Base-by-base conservation (phyloP, 2,888 invertebrate species). In the Dascillus cervinus region DNA sequence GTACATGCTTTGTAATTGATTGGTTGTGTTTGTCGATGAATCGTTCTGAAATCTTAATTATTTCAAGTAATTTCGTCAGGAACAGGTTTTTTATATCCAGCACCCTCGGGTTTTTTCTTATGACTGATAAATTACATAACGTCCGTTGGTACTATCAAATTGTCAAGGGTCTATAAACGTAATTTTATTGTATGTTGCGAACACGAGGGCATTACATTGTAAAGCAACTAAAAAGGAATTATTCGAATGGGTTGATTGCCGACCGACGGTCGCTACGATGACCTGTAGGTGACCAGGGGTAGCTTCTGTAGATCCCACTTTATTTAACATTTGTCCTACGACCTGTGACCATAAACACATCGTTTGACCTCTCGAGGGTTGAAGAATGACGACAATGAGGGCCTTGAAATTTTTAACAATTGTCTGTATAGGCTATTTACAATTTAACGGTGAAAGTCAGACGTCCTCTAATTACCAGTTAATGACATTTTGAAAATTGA, bases 301-400 rank as follows among this genome's bases (percentile, higher is more conserved):
- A 8, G 8, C 17, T 8, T 17, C 17, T 6, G 17, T 38, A 38
- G 36, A 35, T 40, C 37, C 28, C 30, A 9, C 23, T 20, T 23
- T 20, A 11, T n/a, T n/a, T 15, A 35, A 32, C 34, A 39, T 32
- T 33, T 37, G 41, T 36, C 38, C 38, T 34, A 33, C 42, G 39
- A 44, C 39, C 41, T 38, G 41, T 36, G 32, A 26, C 39, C 41
- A 39, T 44, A 42, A 41, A 39, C 41, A 41, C 37, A 32, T 39
- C 39, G 35, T 39, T 39, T 37, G 38, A 37, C 39, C 39, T 36
- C 38, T 29, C 25, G 20, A 22, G 29, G 6, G 27, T 22, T 26
- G 33, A 29, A 32, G 11, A 17, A 17, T 26, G 11, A 26, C 5
- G 17, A 8, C 10, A 26, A 26, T 26, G n/a, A n/a, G n/a, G n/a